Evolutionary conservation across 2,113 vertebrate genomes (phyloP).

Genomic region (rat (Rattus norvegicus)): DNA sequence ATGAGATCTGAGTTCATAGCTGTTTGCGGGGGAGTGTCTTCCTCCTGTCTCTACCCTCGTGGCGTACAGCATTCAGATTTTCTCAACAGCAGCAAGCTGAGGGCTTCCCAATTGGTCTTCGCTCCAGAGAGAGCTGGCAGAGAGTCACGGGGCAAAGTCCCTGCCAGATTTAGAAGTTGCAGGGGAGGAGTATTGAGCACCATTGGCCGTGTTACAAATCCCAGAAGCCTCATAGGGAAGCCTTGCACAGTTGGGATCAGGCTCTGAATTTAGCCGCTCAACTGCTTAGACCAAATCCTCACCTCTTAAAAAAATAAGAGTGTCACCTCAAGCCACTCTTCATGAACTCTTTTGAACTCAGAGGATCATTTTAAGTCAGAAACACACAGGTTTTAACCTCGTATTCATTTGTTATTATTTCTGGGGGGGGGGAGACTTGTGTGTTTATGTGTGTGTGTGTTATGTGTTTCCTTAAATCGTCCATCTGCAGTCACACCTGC

Average conservation of each 20-base stretch:
- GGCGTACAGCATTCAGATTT: not conserved
- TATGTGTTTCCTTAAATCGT: not conserved
- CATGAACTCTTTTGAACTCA: not conserved
- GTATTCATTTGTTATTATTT: not conserved
- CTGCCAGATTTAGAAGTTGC: constrained; percentile 66
- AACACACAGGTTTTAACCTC: not conserved
- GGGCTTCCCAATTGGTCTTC: not conserved
- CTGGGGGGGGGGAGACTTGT: too few species aligned
- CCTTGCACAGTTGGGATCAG: not conserved
- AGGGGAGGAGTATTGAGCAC: not conserved
- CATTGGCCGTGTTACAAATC: constrained; percentile 30
- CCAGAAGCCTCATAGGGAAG: not conserved
- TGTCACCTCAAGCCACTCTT: not conserved
- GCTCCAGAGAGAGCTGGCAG: constrained; percentile 64
- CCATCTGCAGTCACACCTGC: not conserved
- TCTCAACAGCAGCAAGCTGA: not conserved
- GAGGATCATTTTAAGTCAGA: not conserved
- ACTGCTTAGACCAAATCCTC: not conserved
- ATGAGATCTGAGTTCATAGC: constrained; percentile 2
- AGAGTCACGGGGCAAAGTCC: not conserved
- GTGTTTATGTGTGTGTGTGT: not conserved
- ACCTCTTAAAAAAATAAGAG: not conserved
- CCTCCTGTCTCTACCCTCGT: not conserved
- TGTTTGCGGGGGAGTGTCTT: constrained; percentile 1
- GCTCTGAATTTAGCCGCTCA: not conserved